Evolutionary conservation across 2,888 invertebrate genomes (phyloP).

Genomic region (Lymantria monacha): DNA sequence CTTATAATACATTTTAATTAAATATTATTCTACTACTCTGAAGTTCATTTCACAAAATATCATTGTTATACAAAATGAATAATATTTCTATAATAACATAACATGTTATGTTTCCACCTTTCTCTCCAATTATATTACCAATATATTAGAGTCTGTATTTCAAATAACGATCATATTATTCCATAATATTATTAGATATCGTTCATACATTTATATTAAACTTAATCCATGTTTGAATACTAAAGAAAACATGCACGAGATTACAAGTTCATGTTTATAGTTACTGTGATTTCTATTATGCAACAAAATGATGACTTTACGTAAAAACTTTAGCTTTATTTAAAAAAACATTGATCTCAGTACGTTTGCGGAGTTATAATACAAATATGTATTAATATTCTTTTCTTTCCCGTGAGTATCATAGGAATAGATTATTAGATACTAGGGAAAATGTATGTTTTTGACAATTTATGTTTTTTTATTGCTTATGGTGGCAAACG

Average conservation of each 20-base stretch:
- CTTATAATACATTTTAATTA: no score
- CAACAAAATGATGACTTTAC: constrained; percentile 35
- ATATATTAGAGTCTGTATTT: constrained; percentile 63
- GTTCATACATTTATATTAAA: constrained; percentile 58
- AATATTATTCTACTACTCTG: not conserved
- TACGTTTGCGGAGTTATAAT: not conserved
- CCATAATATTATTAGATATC: constrained; percentile 57
- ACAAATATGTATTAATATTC: no score
- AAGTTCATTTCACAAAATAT: constrained; percentile 22
- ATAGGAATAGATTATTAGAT: no score
- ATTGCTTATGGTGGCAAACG: no score
- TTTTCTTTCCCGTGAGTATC: no score
- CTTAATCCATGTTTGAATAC: constrained; percentile 46
- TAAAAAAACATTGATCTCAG: not conserved
- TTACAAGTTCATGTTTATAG: constrained; percentile 34
- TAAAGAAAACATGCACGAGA: constrained; percentile 41
- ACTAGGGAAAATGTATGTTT: no score
- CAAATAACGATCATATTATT: constrained; percentile 62
- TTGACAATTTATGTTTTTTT: no score
- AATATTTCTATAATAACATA: constrained; percentile 45
- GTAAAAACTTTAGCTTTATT: constrained; percentile 12
- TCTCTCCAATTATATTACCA: constrained; percentile 48
- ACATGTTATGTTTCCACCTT: constrained; percentile 35
- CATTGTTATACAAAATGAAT: constrained; percentile 50
- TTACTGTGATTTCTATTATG: constrained; percentile 19